A percentile compares a stretch with the other conserved stretches of the same genome.
Conservation (phyloP, 2,888 invertebrate species). For the Lamellibrachia columna region DNA sequence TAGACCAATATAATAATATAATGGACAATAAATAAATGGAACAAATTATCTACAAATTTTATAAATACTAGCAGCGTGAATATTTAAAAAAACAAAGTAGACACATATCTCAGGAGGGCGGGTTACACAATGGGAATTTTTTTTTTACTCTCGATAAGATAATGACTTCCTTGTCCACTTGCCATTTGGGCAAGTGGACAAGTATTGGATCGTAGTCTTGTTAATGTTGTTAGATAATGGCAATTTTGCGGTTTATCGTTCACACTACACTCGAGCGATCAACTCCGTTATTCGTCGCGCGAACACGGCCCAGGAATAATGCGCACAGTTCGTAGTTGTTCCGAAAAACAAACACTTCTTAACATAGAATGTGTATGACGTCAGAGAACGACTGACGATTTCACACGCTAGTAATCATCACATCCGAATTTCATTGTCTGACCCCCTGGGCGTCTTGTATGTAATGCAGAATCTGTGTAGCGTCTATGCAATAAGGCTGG, state of each 20-base stretch:
- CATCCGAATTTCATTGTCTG: background rate
- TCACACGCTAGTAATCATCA: background rate
- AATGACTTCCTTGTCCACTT: too few species aligned
- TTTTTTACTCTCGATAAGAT: too few species aligned
- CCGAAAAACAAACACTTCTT: background rate
- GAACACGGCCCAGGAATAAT: background rate
- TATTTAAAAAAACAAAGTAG: too few species aligned
- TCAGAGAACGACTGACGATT: background rate
- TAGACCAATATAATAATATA: too few species aligned
- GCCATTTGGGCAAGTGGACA: too few species aligned
- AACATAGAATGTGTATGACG: background rate
- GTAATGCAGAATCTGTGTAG: background rate
- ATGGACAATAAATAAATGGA: too few species aligned
- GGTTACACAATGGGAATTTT: too few species aligned
- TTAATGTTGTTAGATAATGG: background rate
- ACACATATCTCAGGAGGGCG: too few species aligned
- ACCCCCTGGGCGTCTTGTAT: background rate
- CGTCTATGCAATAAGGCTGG: background rate
- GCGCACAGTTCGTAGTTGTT: background rate
- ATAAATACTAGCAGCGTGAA: too few species aligned
- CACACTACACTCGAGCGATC: background rate
- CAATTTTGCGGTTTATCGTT: background rate
- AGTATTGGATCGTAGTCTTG: too few species aligned
- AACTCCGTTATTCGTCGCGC: background rate
- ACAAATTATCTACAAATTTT: too few species aligned